Evolutionary conservation across 2,888 invertebrate species (phyloP), one percentile per base, ranked within the genome.

Genomic region (Ochropleura leucogaster): DNA sequence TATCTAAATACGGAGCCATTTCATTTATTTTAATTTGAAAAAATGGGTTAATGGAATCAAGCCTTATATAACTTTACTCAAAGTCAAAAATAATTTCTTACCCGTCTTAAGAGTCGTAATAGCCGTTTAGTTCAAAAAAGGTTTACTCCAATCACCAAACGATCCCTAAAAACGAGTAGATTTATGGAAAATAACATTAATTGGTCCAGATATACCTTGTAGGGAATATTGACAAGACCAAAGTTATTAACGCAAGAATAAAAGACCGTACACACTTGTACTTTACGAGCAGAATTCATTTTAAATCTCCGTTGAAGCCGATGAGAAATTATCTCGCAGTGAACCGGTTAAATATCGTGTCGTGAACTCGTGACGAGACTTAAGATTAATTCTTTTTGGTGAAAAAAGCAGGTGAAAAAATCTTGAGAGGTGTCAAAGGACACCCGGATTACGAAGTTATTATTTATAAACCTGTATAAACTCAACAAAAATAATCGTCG

Each of bases 141-240:
- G 47, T n/a, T 74, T 64, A 46, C 53, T 57, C 30, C 16, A 72
- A 79, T 80, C 69, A 76, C 64, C 60, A 30, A 63, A 46, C 44
- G 77, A 62, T 64, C 65, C 68, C 68, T 74, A 70, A 77, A 82
- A 89, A 83, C 82, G 71, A 82, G 82, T 79, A 72, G 85, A 83
- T 80, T 86, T 83, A 89, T 88, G 87, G 87, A 87, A 84, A 89
- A 88, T 87, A 80, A 79, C 76, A 87, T 85, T 91, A 90, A 91
- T 91, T 90, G 89, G 86, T 88, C 77, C 84, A 80, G 86, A 82
- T 85, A 77, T 74, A 30, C 86, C 85, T 72, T 83, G 30, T 82
- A 85, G n/a, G 85, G 84, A 64, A 64, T 67, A 72, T 70, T 77
- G 85, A 73, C 83, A 84, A 79, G 85, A 79, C 83, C 60, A 4